Evolutionary conservation across 2,797 vertebrate genomes (phyloP), one percentile per base, ranked within the genome.

Genomic region (Pelochelys cantorii): DNA sequence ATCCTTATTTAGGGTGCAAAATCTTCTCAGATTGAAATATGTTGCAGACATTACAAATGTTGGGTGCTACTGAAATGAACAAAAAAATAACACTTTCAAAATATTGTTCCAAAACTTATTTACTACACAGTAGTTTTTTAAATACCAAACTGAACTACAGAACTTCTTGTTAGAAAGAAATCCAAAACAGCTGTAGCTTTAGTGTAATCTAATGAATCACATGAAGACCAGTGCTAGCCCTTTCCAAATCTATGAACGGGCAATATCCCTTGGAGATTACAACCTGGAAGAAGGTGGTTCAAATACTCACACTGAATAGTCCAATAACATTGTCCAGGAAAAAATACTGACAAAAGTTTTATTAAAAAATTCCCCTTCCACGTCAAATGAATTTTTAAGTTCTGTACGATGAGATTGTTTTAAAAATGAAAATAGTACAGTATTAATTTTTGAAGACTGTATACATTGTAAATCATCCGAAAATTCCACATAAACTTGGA

Each of bases 311-410:
- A 56, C 80, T 62, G 15, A 90, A 86, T 79, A 96, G 79, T 59
- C 56, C 90, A 97, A 94, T 81, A 94, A 95, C 0, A 97, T 94
- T 94, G 93, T 95, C 88, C 90, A 92, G 96, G 90, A 86, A 93
- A 95, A 97, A 60, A 52, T 90, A 98, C 56, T 95, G 91, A 92
- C 94, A 91, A 96, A 95, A 93, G 60, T 96, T 97, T 97, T 97
- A 96, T 97, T 97, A 95, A 96, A 97, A 92, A 97, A 96, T 87
- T 93, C 92, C 90, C 97, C 94, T 94, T 96, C 96, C 94, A 97
- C 89, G 92, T 95, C 95, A 95, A 97, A 90, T 91, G 93, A 97
- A 94, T 96, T 85, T 86, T 96, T 83, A 85, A 95, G 91, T 89
- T 94, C 85, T 80, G 90, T 92, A 94, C 90, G 96, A 96, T 95